Conservation (phyloP, 2,888 invertebrate genomes). For the Netelia melanura region DNA sequence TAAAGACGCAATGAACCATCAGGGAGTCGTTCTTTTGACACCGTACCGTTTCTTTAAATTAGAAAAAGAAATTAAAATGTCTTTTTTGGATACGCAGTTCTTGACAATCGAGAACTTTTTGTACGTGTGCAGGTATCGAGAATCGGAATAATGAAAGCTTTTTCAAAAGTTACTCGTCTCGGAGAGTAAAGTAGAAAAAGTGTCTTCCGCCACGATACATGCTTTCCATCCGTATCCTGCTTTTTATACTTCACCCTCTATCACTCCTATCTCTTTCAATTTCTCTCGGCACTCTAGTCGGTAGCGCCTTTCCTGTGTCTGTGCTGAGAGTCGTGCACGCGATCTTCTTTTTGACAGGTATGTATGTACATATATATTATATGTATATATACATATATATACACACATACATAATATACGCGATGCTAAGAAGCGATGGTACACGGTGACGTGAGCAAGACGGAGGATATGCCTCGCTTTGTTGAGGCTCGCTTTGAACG, state of each 20-base stretch:
- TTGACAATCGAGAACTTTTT: neutral
- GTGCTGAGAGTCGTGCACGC: slow-evolving; percentile 37
- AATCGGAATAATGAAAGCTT: slow-evolving; percentile 13
- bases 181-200: neutral
- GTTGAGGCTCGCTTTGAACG: slow-evolving; percentile 53
- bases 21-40: too few species aligned
- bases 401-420: slow-evolving; percentile 11
- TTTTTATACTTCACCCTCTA: slow-evolving; percentile 12
- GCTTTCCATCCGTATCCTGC: slow-evolving; percentile 29
- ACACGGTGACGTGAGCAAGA: slow-evolving; percentile 33
- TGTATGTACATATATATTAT: slow-evolving; percentile 16
- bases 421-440: slow-evolving; percentile 1
- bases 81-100: too few species aligned
- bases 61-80: too few species aligned
- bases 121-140: neutral
- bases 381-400: slow-evolving; percentile 2
- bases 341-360: slow-evolving; percentile 36
- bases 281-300: slow-evolving; percentile 38
- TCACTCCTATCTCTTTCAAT: slow-evolving; percentile 63
- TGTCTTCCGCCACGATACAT: slow-evolving; percentile 15
- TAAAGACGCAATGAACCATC: too few species aligned
- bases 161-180: slow-evolving; percentile 23
- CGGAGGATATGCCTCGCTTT: slow-evolving; percentile 45
- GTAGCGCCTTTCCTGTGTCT: slow-evolving; percentile 37
- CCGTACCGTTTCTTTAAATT: too few species aligned